Evolutionary conservation across 23 tunicate genomes (phyloP), one percentile per base, ranked within the genome.

Genomic region (Corella eumyota): DNA sequence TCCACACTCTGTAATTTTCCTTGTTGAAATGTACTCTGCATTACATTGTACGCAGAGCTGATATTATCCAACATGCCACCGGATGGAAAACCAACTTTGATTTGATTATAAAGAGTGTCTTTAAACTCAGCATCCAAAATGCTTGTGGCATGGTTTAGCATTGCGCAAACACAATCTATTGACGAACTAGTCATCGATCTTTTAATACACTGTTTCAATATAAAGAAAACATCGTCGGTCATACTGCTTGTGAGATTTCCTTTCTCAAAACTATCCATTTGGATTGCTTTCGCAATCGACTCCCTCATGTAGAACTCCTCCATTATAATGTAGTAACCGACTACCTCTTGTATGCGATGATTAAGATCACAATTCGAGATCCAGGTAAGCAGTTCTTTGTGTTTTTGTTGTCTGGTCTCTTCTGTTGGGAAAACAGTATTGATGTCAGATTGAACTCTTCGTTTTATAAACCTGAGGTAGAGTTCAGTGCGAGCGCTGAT

Each of bases 291-390:
- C 34, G 74, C 36, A 36, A 72, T 38, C 5, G 93, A 83, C 65
- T 92, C 98, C 27, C 86, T 46, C 98, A 92, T 92, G 72, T 92
- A 92, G 55, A 70, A 92, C 54, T 92, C 92, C 58, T 92, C 98
- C 88, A 92, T 92, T 52, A 82, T 64, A 28, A 92, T 82, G 66
- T 92, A 92, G 33, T 78, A 70, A 2, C 93, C 81, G 20, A 92
- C 77, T 7, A 92, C 62, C 45, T 76, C 81, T 50, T 92, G 98
- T 22, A 92, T 72, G 4, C 32, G 58, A 31, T 78, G 87, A 30
- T 69, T 68, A 21, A 92, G 68, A 15, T 70, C 87, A 37, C 85
- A 81, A 45, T 67, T 72, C 20, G 53, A 71, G 6, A 92, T 56
- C 98, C 98, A 92, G 27, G 36, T 60, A 3, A 58, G 58, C 7